Percentiles rank a stretch among this genome's conserved stretches.
Conservation (phyloP, 1,140 invertebrate species). For the Plutomurus gul region DNA sequence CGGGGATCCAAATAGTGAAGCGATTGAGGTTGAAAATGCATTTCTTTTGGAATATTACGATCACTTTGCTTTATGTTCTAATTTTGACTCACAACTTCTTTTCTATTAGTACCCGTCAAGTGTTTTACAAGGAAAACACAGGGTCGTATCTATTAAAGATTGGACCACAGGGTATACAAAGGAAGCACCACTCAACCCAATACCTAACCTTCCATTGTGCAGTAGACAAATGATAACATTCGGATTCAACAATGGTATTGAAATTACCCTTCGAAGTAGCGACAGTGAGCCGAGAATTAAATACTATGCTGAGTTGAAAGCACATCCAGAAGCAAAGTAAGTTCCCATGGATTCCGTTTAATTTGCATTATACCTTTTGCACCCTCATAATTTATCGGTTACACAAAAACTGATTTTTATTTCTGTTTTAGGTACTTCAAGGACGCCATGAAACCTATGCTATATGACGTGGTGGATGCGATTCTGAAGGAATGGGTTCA, state of each 20-base stretch:
- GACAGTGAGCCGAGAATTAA: slow-evolving; percentile 99
- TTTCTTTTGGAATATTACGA: no score
- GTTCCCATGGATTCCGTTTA: neutral
- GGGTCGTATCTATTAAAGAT: slow-evolving; percentile 77
- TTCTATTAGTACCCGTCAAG: slow-evolving; percentile 71
- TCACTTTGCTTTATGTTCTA: no score
- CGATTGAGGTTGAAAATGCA: neutral
- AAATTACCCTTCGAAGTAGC: slow-evolving; percentile 88
- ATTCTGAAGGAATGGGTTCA: slow-evolving; percentile 80
- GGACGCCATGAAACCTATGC: slow-evolving; percentile 64
- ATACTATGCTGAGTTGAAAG: slow-evolving; percentile 92
- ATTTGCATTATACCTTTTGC: neutral
- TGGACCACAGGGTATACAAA: slow-evolving; percentile 88
- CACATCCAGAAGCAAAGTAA: neutral
- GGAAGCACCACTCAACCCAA: slow-evolving; percentile 69
- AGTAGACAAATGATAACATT: slow-evolving; percentile 97
- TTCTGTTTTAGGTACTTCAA: slow-evolving; percentile 68
- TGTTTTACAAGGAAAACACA: slow-evolving; percentile 72
- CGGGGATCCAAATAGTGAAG: slow-evolving; percentile 54
- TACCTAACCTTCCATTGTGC: slow-evolving; percentile 75
- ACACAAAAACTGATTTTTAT: no score
- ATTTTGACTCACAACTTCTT: slow-evolving; percentile 46
- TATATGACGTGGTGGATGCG: slow-evolving; percentile 76
- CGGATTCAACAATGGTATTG: slow-evolving; percentile 82
- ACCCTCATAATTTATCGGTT: neutral